Conservation (phyloP, 2,797 vertebrate species). For the Sebastolobus altivelis region DNA sequence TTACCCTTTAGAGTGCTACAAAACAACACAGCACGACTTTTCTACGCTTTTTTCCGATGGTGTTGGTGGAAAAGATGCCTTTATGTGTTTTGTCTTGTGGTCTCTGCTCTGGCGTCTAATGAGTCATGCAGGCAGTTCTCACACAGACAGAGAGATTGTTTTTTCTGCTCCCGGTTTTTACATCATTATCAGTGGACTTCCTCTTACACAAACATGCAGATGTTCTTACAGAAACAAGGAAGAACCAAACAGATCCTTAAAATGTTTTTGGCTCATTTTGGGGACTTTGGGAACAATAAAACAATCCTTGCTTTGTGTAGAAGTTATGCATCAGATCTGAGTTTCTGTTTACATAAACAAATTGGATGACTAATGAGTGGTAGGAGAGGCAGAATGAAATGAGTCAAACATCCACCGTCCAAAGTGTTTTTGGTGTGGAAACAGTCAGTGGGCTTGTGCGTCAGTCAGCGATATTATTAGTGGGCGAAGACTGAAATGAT, state of each 20-base stretch:
- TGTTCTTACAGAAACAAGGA: background rate
- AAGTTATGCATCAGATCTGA: background rate
- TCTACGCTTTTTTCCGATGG: background rate
- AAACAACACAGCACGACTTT: background rate
- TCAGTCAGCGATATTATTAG: background rate
- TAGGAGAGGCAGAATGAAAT: background rate
- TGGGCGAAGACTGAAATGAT: background rate
- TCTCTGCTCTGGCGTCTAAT: constrained; percentile 3
- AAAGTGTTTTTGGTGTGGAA: background rate
- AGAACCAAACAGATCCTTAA: background rate
- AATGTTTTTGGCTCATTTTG: background rate
- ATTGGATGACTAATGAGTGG: background rate
- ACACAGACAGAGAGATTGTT: background rate
- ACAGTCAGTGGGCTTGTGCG: background rate
- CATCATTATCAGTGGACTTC: background rate
- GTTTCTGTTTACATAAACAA: background rate
- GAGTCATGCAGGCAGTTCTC: constrained; percentile 17
- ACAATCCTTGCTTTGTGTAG: background rate
- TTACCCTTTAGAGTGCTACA: background rate
- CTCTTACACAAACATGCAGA: background rate
- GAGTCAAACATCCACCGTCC: background rate
- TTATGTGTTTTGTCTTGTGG: background rate
- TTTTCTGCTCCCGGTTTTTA: background rate
- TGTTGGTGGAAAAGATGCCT: background rate
- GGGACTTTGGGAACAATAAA: background rate